Conservation (phyloP, 2,113 vertebrate species). For the Okapia johnstoni region DNA sequence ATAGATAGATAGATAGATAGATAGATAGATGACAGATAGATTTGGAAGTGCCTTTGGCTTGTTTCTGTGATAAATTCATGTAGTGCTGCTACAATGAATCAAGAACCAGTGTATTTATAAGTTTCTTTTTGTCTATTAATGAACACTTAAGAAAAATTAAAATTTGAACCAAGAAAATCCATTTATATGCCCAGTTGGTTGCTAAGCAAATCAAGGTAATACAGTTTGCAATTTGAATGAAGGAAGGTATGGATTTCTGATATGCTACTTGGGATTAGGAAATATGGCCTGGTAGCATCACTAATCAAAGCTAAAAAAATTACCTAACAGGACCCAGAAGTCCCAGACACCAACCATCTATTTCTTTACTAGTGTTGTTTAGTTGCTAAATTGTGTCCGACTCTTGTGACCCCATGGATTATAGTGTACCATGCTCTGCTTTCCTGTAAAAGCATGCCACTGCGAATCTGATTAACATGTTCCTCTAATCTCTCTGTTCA, state of each 20-base stretch:
- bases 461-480: constrained; percentile 35
- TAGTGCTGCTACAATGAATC: neutral
- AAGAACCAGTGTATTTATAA: neutral
- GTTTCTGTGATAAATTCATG: neutral
- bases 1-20: neutral
- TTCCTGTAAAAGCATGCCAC: constrained; percentile 17
- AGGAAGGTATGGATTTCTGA: neutral
- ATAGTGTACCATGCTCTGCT: neutral
- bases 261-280: neutral
- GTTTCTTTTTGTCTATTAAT: neutral
- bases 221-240: neutral
- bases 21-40: no score
- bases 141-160: constrained; percentile 32
- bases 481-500: constrained; percentile 41
- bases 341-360: neutral
- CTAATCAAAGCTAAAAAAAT: constrained; percentile 40
- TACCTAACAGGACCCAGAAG: neutral
- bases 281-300: neutral
- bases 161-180: neutral
- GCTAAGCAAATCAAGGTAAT: neutral
- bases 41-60: neutral
- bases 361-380: neutral
- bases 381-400: neutral
- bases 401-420: neutral
- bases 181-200: neutral